Evolutionary conservation across 1,140 invertebrate genomes (phyloP).

Genomic region (Drosophila eugracilis): DNA sequence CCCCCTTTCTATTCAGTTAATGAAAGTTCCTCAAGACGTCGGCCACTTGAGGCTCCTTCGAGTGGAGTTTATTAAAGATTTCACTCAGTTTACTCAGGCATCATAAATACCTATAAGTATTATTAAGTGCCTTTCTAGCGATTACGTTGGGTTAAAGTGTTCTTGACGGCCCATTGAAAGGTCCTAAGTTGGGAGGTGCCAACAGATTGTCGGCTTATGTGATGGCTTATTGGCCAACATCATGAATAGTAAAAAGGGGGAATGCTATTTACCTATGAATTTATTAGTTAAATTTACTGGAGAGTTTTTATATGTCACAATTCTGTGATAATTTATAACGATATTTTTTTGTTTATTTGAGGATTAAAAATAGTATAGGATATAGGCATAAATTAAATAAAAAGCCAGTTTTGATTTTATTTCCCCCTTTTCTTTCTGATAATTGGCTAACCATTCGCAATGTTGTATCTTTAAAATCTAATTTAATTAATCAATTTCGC

Average conservation of each 20-base stretch:
- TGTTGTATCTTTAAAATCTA: constrained; percentile 49
- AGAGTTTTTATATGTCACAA: too few species aligned
- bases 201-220: constrained; percentile 25
- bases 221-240: constrained; percentile 7
- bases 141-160: constrained; percentile 33
- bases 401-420: too few species aligned
- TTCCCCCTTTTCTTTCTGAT: too few species aligned
- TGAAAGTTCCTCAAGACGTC: constrained; percentile 41
- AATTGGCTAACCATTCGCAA: background rate
- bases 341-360: too few species aligned
- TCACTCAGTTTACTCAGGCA: constrained; percentile 11
- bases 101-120: constrained; percentile 50
- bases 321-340: too few species aligned
- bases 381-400: too few species aligned
- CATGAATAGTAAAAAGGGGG: constrained; percentile 12
- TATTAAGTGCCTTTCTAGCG: constrained; percentile 46
- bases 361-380: too few species aligned
- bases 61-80: constrained; percentile 54
- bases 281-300: too few species aligned
- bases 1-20: constrained; percentile 38
- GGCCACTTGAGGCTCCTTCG: constrained; percentile 14
- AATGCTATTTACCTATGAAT: background rate
- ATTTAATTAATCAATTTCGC: constrained; percentile 64
- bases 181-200: constrained; percentile 15
- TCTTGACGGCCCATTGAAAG: constrained; percentile 16